Evolutionary conservation across 2,888 invertebrate genomes (phyloP).

Genomic region (Dexiosoma caninum): DNA sequence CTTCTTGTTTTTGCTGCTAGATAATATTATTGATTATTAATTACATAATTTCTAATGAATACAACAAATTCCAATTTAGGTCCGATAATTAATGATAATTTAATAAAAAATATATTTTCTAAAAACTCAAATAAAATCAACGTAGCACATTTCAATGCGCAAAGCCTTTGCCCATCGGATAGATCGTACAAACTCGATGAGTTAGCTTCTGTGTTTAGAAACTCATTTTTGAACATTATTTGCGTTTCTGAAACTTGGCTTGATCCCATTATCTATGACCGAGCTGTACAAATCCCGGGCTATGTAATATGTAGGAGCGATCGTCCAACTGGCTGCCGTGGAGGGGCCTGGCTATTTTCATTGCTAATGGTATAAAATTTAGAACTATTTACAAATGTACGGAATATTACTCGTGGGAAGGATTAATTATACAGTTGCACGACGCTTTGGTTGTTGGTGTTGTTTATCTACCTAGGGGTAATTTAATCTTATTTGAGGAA

Average conservation of each 20-base stretch:
- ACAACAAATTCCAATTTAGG: neutral
- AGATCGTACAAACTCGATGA: neutral
- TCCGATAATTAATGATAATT: neutral
- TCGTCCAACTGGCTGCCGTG: neutral
- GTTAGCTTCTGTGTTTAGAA: neutral
- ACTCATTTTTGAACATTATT: neutral
- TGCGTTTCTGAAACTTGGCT: constrained; percentile 1
- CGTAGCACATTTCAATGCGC: neutral
- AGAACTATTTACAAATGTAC: neutral
- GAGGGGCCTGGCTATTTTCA: neutral
- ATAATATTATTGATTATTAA: too few species aligned
- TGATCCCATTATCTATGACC: neutral
- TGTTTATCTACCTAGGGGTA: neutral
- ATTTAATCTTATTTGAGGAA: neutral
- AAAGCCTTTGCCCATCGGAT: neutral
- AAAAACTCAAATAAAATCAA: neutral
- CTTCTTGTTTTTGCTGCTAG: neutral
- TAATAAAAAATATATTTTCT: neutral
- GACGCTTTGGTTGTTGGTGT: neutral
- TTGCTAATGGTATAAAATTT: neutral
- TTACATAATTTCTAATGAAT: too few species aligned
- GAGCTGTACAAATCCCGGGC: too few species aligned
- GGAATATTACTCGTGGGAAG: neutral
- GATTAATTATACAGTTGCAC: neutral
- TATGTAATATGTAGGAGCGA: too few species aligned